phyloP scores from a whole-genome alignment of 2,888 invertebrate genomes.

The Eristalis pertinax region DNA sequence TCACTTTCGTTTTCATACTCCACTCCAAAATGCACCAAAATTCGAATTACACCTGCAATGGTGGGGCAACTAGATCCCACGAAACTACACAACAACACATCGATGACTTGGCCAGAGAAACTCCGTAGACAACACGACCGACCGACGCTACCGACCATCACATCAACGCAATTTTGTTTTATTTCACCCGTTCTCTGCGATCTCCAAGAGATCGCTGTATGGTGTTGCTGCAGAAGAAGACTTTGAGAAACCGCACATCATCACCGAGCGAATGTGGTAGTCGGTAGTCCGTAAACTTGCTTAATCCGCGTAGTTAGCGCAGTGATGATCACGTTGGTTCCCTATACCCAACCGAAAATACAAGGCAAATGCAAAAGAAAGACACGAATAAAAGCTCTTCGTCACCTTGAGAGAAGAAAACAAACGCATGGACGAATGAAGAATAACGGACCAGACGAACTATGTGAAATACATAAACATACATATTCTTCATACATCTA shows the following conservation, averaged over 20 bases:
- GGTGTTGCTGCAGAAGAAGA: slow-evolving; percentile 42
- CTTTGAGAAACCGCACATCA: slow-evolving; percentile 53
- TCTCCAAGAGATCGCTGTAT: slow-evolving; percentile 40
- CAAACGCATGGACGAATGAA: slow-evolving; percentile 65
- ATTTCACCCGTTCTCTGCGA: slow-evolving; percentile 65
- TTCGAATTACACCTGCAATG: slow-evolving; percentile 65
- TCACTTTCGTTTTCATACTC: slow-evolving; percentile 68
- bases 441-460: slow-evolving; percentile 34
- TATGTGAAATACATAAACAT: slow-evolving; percentile 4
- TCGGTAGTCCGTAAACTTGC: slow-evolving; percentile 39
- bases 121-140: slow-evolving; percentile 42
- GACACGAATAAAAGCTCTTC: slow-evolving; percentile 34
- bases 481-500: background rate
- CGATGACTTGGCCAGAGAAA: slow-evolving; percentile 51
- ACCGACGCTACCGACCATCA: slow-evolving; percentile 48
- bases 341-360: slow-evolving; percentile 44
- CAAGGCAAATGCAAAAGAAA: slow-evolving; percentile 38
- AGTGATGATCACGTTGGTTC: slow-evolving; percentile 45
- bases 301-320: slow-evolving; percentile 50
- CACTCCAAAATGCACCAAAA: slow-evolving; percentile 67
- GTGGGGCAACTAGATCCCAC: slow-evolving; percentile 61
- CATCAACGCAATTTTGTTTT: slow-evolving; percentile 61
- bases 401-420: slow-evolving; percentile 63
- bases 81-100: slow-evolving; percentile 25
- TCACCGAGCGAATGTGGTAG: slow-evolving; percentile 9